Evolutionary conservation across 1,140 invertebrate genomes (phyloP), one percentile per base, ranked within the genome.

Genomic region (Diabrotica virgifera): DNA sequence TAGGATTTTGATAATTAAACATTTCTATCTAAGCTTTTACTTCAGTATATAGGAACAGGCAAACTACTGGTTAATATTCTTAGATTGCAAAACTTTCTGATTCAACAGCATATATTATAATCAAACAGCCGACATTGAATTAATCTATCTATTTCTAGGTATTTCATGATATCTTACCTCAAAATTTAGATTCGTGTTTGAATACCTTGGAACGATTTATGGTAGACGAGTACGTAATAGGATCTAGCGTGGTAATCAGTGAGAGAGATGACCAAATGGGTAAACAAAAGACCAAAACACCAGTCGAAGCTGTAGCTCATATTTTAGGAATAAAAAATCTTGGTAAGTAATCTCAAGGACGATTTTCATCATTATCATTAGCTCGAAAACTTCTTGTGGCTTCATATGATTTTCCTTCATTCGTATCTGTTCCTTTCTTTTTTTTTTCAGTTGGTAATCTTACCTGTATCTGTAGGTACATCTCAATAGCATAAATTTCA

Each of bases 141-240:
- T n/a, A n/a, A n/a, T n/a, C n/a, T n/a, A n/a, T n/a, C n/a, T n/a
- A n/a, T n/a, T n/a, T n/a, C n/a, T 46, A 46, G 40, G 40, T 12
- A 10, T 52, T 70, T 58, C 86, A 91, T 63, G 93, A 93, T 6
- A 94, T 92, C 2, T 78, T 94, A 12, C 92, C 92, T 67, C 93
- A 96, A 79, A 83, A 89, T 70, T 92, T 96, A 84, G 0, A 85
- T 0, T 93, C 89, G 0, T 95, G 93, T 80, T 80, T 96, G 3
- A 77, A 84, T 63, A 79, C 85, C 5, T 67, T 89, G 36, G 88
- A 89, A 73, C 81, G 83, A 46, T 90, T 95, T 78, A 76, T 96
- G 13, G 84, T 83, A 57, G 85, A 87, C 66, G 69, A 80, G 6
- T 72, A 83, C 36, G 79, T 85, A 35, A 85, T 94, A 40, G 87